phyloP scores from a whole-genome alignment of 2,113 vertebrate species.

The Hipposideros armiger region DNA sequence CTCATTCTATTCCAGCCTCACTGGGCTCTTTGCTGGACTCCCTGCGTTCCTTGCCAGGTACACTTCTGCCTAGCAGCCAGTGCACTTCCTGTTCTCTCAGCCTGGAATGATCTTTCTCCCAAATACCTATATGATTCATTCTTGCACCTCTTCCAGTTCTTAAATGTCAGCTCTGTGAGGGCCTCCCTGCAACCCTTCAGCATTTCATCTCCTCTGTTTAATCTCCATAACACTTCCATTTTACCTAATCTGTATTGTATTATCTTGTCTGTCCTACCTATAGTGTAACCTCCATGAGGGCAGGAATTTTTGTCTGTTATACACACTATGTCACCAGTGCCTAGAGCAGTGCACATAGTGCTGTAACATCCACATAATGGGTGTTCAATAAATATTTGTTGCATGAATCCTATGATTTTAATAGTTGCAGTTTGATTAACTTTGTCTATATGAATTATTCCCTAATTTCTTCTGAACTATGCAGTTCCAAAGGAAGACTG shows the following conservation, averaged over 20 bases:
- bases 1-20: not conserved
- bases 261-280: not conserved
- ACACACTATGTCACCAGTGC: not conserved
- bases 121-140: not conserved
- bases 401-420: constrained; percentile 2
- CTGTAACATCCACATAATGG: not conserved
- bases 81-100: not conserved
- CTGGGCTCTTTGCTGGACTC: not conserved
- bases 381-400: not conserved
- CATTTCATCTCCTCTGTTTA: not conserved
- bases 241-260: not conserved
- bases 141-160: not conserved
- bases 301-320: not conserved
- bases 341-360: not conserved
- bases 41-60: not conserved
- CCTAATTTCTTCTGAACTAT: not conserved
- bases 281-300: not conserved
- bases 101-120: not conserved
- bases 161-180: not conserved
- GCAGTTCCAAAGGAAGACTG: not conserved
- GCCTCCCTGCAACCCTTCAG: not conserved
- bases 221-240: not conserved
- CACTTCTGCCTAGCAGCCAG: not conserved
- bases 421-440: constrained; percentile 13
- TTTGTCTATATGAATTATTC: constrained; percentile 8